Percentiles rank a stretch among this genome's conserved stretches.
These are phyloP conservation scores for Anastatus disparis DNA, from an alignment of 1,140 invertebrate species.

Conservation along the genomic window DNA sequence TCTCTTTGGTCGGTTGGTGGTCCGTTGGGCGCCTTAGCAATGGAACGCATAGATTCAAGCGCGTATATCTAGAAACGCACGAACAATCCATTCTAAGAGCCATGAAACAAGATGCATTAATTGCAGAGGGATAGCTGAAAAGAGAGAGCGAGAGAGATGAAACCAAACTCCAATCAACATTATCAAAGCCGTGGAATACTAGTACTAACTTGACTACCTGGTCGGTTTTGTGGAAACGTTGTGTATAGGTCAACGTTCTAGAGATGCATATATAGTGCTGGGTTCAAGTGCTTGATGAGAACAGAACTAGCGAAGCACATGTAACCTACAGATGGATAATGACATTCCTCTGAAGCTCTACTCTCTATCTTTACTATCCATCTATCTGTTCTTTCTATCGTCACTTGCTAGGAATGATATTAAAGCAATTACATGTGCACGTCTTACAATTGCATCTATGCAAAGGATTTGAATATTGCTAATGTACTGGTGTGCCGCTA, in stretches of 20 bases:
- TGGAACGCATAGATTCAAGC: background rate
- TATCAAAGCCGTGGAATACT: constrained; percentile 58
- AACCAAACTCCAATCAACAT: constrained; percentile 59
- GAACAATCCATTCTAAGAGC: constrained; percentile 32
- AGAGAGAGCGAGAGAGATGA: constrained; percentile 41
- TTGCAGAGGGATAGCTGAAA: constrained; percentile 43
- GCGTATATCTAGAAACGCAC: too few species aligned
- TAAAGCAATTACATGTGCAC: constrained; percentile 55
- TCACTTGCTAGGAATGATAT: constrained; percentile 50
- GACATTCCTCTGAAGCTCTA: constrained; percentile 40
- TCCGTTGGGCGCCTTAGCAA: background rate
- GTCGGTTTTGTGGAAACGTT: too few species aligned
- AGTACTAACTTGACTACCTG: too few species aligned
- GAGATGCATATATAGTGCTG: too few species aligned
- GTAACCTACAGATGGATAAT: constrained; percentile 54
- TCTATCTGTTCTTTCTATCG: too few species aligned
- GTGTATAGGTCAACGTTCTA: too few species aligned
- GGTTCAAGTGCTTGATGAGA: constrained; percentile 7
- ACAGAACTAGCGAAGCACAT: background rate
- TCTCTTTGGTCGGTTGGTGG: too few species aligned
- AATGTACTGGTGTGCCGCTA: too few species aligned
- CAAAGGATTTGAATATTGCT: too few species aligned
- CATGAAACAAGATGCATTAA: constrained; percentile 43
- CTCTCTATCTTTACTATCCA: too few species aligned
- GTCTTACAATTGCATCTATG: constrained; percentile 31